Percentiles rank a stretch among this genome's conserved stretches.
These are phyloP conservation scores for Rhincodon typus DNA, from an alignment of 2,797 vertebrate genomes.

Conservation along the genomic window DNA sequence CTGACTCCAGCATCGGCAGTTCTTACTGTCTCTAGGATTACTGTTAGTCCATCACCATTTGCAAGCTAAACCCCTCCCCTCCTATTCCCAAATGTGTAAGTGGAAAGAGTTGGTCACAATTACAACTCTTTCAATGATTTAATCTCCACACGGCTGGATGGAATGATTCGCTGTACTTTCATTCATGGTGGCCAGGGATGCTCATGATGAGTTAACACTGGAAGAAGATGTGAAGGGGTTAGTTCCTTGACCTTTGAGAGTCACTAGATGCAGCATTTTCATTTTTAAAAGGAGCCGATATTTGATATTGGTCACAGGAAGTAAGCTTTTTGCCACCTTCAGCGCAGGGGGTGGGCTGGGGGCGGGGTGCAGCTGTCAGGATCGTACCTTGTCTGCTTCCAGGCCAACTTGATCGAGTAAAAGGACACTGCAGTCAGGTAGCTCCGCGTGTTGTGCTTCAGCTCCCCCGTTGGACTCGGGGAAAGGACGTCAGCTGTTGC, in stretches of 20 bases:
- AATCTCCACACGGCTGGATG: not conserved
- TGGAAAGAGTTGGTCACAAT: not conserved
- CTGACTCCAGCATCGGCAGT: too few relatives aligned
- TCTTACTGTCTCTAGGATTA: too few relatives aligned
- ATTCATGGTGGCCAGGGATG: not conserved
- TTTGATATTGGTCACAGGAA: not conserved
- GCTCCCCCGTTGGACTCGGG: not conserved
- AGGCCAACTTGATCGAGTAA: not conserved
- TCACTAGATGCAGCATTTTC: not conserved
- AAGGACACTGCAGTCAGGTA: not conserved
- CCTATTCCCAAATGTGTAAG: not conserved
- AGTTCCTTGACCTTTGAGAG: not conserved
- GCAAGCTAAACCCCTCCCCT: not conserved
- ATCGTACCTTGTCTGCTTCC: not conserved
- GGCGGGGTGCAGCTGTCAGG: not conserved
- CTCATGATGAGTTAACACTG: not conserved
- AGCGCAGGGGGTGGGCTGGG: not conserved
- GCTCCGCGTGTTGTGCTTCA: not conserved
- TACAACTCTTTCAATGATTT: not conserved
- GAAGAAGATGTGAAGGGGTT: not conserved
- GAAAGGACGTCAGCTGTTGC: not conserved
- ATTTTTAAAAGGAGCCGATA: not conserved
- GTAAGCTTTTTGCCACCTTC: not conserved
- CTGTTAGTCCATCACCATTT: not conserved
- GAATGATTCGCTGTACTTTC: not conserved